These are phyloP conservation scores for Centrocercus urophasianus DNA, from an alignment of 2,113 vertebrate species.

Conservation along the genomic window DNA sequence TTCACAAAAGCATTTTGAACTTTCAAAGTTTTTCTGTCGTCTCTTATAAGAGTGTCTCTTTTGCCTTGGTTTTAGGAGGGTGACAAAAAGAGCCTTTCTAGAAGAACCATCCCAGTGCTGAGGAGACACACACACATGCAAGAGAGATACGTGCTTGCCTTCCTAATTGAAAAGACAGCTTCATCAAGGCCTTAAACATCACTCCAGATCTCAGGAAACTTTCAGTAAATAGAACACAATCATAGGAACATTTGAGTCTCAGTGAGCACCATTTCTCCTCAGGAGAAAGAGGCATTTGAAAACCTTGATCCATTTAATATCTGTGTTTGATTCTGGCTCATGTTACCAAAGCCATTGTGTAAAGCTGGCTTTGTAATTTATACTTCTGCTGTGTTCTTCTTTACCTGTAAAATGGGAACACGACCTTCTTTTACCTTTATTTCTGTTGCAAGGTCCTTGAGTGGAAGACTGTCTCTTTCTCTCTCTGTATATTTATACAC, in stretches of 20 bases:
- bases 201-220: neutral
- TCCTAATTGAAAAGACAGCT: neutral
- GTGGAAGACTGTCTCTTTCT: neutral
- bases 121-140: neutral
- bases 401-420: neutral
- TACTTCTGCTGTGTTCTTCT: neutral
- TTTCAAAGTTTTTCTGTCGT: neutral
- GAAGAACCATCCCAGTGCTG: neutral
- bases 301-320: neutral
- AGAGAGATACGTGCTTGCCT: neutral
- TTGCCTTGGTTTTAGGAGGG: neutral
- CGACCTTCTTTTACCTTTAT: neutral
- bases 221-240: neutral
- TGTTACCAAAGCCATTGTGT: neutral
- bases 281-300: neutral
- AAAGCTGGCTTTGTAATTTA: neutral
- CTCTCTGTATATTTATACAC: neutral
- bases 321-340: neutral
- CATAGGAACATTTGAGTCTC: neutral
- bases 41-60: neutral
- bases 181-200: neutral
- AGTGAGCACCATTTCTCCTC: neutral
- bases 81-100: fast-evolving
- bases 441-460: neutral
- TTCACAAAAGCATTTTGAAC: neutral